Conservation (phyloP, 2,113 vertebrate genomes). For the Charadrius vociferus region DNA sequence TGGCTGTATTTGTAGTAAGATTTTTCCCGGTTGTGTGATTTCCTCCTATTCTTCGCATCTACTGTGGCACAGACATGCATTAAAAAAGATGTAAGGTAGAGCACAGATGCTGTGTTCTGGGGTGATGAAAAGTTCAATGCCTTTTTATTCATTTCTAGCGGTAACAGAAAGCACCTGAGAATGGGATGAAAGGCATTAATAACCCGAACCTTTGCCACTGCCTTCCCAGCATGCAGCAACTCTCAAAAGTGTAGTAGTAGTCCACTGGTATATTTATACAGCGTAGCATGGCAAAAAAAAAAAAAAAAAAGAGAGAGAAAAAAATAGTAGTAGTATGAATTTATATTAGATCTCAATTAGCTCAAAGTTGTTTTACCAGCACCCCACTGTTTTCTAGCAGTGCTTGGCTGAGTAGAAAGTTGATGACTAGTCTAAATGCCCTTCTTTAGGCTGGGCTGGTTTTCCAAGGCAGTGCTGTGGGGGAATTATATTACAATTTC, state of each 20-base stretch:
- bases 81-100: not conserved
- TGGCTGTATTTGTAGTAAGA: not conserved
- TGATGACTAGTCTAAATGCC: not conserved
- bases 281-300: not conserved
- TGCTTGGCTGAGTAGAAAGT: not conserved
- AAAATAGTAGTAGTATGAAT: not conserved
- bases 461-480: not conserved
- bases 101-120: not conserved
- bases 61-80: not conserved
- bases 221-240: constrained; percentile 31
- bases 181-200: constrained; percentile 8
- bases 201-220: constrained; percentile 22
- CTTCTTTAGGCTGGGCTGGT: not conserved
- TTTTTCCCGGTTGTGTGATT: not conserved
- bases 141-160: not conserved
- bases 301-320: not conserved
- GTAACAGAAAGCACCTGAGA: constrained; percentile 64
- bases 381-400: not conserved
- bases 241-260: not conserved
- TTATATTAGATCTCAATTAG: not conserved
- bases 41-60: not conserved
- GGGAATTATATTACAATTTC: not conserved
- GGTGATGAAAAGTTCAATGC: not conserved
- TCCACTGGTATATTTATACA: not conserved
- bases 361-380: not conserved